These are phyloP conservation scores for Calliopum simillimum DNA, from an alignment of 2,888 invertebrate genomes.

Conservation along the genomic window DNA sequence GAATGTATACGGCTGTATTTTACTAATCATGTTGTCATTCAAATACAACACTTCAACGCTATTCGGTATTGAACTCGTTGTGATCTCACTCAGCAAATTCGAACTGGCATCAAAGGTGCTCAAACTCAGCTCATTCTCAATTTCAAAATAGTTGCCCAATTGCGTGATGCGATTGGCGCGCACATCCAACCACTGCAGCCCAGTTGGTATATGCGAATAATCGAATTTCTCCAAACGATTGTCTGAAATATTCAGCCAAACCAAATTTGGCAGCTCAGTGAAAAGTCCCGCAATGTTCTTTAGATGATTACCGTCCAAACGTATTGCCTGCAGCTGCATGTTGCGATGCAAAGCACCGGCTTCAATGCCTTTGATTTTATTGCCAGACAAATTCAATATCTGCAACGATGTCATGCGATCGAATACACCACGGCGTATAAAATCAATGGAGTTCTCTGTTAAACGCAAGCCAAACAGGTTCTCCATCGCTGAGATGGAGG, in stretches of 20 bases:
- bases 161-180: conserved; percentile 88
- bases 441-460: conserved; percentile 87
- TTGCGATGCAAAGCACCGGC: conserved; percentile 83
- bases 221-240: conserved; percentile 92
- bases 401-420: conserved; percentile 83
- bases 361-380: conserved; percentile 82
- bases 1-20: conserved; percentile 91
- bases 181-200: conserved; percentile 89
- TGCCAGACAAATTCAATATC: conserved; percentile 88
- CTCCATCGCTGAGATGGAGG: conserved; percentile 85
- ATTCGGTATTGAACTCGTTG: conserved; percentile 82
- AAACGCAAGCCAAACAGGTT: conserved; percentile 89
- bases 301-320: conserved; percentile 87
- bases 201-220: conserved; percentile 84
- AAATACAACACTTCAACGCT: conserved; percentile 87
- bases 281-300: conserved; percentile 87
- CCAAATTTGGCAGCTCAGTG: conserved; percentile 82
- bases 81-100: conserved; percentile 85
- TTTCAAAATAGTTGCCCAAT: conserved; percentile 80
- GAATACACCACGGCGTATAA: conserved; percentile 83
- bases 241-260: conserved; percentile 92
- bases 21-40: conserved; percentile 88
- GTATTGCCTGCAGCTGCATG: conserved; percentile 85
- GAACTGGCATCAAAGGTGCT: conserved; percentile 90
- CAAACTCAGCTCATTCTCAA: conserved; percentile 79